phyloP scores from a whole-genome alignment of 2,113 vertebrate genomes.

The Phrynosoma blainvillii region DNA sequence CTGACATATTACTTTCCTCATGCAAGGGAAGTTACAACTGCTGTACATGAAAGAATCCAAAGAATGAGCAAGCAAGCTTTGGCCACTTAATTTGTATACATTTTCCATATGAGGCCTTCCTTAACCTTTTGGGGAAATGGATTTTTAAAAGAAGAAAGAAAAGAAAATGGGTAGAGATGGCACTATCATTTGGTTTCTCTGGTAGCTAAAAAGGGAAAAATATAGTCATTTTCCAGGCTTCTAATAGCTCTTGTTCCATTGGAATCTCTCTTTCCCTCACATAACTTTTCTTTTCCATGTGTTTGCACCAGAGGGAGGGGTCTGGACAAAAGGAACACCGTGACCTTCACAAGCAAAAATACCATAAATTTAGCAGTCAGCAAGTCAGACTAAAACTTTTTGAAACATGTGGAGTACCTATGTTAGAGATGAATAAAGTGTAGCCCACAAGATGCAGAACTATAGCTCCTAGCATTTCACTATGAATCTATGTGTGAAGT shows the following conservation, averaged over 20 bases:
- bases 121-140: not conserved
- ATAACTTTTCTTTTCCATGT: constrained; percentile 43
- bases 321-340: constrained; percentile 42
- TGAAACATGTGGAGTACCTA: constrained; percentile 55
- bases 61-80: too few species aligned
- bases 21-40: not conserved
- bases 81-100: not conserved
- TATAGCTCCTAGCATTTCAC: too few species aligned
- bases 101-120: not conserved
- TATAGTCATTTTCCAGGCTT: not conserved
- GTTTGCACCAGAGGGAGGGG: constrained; percentile 51
- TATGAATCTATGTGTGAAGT: too few species aligned
- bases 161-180: not conserved
- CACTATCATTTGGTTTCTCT: not conserved
- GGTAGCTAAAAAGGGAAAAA: not conserved
- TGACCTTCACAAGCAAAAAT: constrained; percentile 62
- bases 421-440: not conserved
- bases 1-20: not conserved
- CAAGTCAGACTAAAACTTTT: constrained; percentile 69
- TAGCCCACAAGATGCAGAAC: too few species aligned
- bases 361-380: constrained; percentile 58
- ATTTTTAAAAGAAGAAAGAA: not conserved
- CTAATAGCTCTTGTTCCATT: not conserved
- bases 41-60: not conserved
- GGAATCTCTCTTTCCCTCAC: constrained; percentile 49